Base-by-base conservation (phyloP, 2,113 vertebrate genomes). In the Carollia perspicillata region DNA sequence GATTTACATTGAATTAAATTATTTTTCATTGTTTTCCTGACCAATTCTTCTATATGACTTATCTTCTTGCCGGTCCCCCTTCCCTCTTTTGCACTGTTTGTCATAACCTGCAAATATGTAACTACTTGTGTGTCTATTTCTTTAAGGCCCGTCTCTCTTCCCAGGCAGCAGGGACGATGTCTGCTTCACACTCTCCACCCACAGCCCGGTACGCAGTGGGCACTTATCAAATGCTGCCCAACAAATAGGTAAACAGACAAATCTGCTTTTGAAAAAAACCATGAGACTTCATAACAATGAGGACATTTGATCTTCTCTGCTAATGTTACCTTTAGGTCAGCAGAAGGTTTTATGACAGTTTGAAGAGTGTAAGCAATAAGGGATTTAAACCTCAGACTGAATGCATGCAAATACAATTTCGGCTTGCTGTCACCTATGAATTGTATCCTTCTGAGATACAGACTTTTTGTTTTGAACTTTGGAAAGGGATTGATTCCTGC, bases 401-500 rank as follows among this genome's bases (percentile, higher is more conserved):
- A 94, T 84, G 40, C 58, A 68, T 42, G 20, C 53, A 79, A 86
- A 55, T n/a, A 66, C 74, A 81, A 90, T 42, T 84, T 8, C 86
- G 26, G 80, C 63, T 89, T 87, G 75, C 65, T 84, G 63, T 60
- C 40, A 79, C 20, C 63, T 47, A 66, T 11, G 51, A 72, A 88
- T n/a, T 26, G 3, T 33, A 80, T 40, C 47, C 26, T 74, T 94
- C 60, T 86, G 49, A 75, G 78, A 84, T 30, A 84, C 5, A 89
- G 58, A 94, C 9, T 7, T 94, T 80, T 77, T 74, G 49, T 69
- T 87, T 65, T 84, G 60, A 90, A 79, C 18, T 83, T 69, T 80
- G 69, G 44, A 84, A 97, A 89, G 42, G 10, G 3, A 20, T 81
- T 53, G 89, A 84, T 75, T 75, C 58, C 89, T 93, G 75, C 85